These are phyloP conservation scores for Hymenopus coronatus DNA, from an alignment of 2,888 invertebrate genomes.

Conservation along the genomic window DNA sequence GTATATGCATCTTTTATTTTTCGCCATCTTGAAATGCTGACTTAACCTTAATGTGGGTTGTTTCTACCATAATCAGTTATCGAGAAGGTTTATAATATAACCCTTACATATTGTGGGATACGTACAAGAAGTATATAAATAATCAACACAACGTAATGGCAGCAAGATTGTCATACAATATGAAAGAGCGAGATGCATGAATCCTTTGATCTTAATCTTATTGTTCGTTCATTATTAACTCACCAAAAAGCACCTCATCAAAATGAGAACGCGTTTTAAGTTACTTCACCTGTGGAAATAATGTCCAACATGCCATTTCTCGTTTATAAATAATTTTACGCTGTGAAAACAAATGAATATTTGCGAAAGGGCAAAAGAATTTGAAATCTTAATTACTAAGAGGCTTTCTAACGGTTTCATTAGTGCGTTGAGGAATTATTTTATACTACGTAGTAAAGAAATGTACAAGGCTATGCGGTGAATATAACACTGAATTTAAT, in stretches of 20 bases:
- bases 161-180: not conserved
- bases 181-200: not conserved
- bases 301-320: not conserved
- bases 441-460: not conserved
- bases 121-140: no score
- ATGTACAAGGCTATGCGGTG: not conserved
- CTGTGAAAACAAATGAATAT: not conserved
- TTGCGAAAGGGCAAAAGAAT: not conserved
- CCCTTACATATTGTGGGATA: no score
- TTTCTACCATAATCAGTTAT: no score
- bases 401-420: not conserved
- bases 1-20: no score
- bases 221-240: not conserved
- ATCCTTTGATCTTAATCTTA: not conserved
- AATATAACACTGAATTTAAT: not conserved
- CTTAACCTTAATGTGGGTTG: no score
- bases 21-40: no score
- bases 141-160: no score
- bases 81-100: no score
- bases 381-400: not conserved
- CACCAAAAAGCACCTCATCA: not conserved
- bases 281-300: not conserved
- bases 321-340: not conserved
- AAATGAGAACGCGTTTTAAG: not conserved
- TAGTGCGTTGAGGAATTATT: not conserved